phyloP scores from a whole-genome alignment of 2,797 vertebrate genomes.

The Hypotaenidia philippensis region DNA sequence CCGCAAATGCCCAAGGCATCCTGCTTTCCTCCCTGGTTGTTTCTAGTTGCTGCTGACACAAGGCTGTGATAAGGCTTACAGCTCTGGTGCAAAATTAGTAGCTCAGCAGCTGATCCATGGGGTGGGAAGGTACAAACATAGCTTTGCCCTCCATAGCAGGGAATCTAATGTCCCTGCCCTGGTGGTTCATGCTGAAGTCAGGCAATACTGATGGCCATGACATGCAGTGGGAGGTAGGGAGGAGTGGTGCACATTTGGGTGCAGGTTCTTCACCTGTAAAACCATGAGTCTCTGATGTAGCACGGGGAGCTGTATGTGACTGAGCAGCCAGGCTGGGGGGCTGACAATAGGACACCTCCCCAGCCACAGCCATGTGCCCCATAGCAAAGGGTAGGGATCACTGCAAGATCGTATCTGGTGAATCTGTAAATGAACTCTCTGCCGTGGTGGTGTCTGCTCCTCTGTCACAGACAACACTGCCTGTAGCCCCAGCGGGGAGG shows the following conservation, averaged over 20 bases:
- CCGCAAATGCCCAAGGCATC: neutral
- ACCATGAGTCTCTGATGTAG: neutral
- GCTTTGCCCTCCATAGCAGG: neutral
- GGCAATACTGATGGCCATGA: accelerated
- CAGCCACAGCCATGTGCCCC: neutral
- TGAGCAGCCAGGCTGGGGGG: accelerated
- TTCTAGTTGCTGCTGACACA: neutral
- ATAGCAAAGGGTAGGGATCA: neutral
- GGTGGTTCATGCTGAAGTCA: neutral
- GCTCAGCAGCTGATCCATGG: neutral
- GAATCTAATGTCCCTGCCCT: neutral
- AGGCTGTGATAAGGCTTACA: neutral
- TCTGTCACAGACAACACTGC: accelerated
- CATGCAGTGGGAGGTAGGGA: accelerated
- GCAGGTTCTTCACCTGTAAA: neutral
- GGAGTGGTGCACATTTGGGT: neutral
- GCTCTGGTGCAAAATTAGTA: neutral
- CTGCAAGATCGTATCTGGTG: neutral
- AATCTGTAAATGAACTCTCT: neutral
- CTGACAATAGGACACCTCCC: neutral
- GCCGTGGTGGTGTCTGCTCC: accelerated
- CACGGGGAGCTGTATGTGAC: neutral
- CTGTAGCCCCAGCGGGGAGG: neutral
- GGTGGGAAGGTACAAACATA: neutral
- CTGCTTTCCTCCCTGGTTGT: neutral